phyloP scores from a whole-genome alignment of 2,888 invertebrate species.

The Amphipyra berbera region DNA sequence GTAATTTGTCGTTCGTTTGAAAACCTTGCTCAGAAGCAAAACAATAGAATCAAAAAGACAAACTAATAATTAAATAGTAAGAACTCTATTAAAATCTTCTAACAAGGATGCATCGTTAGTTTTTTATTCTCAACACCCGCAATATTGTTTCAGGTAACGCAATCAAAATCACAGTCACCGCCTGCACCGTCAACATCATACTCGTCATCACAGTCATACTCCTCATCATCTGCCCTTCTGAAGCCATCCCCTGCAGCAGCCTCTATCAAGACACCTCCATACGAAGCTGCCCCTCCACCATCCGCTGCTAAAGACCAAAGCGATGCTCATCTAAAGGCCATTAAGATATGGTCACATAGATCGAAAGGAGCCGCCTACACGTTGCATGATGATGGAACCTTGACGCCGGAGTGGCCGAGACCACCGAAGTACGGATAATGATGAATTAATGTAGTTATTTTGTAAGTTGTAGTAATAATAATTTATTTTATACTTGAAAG shows the following conservation, averaged over 20 bases:
- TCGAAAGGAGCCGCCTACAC: constrained; percentile 84
- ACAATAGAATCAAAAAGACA: too few relatives aligned
- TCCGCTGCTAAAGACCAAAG: constrained; percentile 77
- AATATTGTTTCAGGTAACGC: constrained; percentile 74
- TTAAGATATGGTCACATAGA: constrained; percentile 82
- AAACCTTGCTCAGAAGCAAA: too few relatives aligned
- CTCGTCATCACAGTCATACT: constrained; percentile 51
- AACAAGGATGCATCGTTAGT: too few relatives aligned
- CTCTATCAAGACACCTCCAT: constrained; percentile 56
- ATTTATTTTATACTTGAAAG: constrained; percentile 42
- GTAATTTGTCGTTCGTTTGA: too few relatives aligned
- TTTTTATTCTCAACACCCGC: background rate
- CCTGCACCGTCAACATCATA: constrained; percentile 33
- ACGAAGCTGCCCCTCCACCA: constrained; percentile 76
- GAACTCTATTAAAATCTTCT: too few relatives aligned
- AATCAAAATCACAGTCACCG: constrained; percentile 50
- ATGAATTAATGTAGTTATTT: constrained; percentile 22
- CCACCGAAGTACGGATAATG: constrained; percentile 64
- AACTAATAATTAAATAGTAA: too few relatives aligned
- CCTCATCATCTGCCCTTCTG: constrained; percentile 50
- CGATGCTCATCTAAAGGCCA: constrained; percentile 84
- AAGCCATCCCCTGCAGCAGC: constrained; percentile 57
- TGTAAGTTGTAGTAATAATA: constrained; percentile 32
- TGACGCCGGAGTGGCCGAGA: constrained; percentile 76
- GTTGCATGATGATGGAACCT: constrained; percentile 80